These are phyloP conservation scores for Eurosta solidaginis DNA, from an alignment of 1,140 invertebrate genomes.

Conservation along the genomic window DNA sequence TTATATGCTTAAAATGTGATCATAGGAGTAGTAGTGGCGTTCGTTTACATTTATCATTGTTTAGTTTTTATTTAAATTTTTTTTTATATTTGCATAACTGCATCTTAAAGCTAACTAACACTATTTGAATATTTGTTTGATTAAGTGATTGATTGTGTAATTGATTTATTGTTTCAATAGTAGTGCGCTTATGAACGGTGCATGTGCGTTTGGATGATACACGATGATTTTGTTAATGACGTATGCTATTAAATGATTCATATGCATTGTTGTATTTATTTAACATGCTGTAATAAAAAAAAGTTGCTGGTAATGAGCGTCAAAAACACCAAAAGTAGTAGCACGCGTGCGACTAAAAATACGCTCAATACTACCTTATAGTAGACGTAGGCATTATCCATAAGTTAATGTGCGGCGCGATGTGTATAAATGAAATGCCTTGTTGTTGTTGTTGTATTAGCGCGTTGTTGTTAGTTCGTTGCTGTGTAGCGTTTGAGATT, in stretches of 20 bases:
- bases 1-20: too few relatives aligned
- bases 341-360: not conserved
- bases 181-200: not conserved
- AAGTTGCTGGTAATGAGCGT: too few relatives aligned
- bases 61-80: too few relatives aligned
- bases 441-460: not conserved
- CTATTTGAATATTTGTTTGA: not conserved
- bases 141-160: not conserved
- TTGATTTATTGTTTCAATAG: not conserved
- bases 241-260: not conserved
- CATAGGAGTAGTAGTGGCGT: too few relatives aligned
- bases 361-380: conserved; percentile 53
- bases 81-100: too few relatives aligned
- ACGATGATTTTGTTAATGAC: not conserved
- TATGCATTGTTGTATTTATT: not conserved
- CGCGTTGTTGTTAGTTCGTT: not conserved
- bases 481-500: too few relatives aligned
- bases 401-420: conserved; percentile 47
- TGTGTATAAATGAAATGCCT: conserved; percentile 1
- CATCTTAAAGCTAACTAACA: too few relatives aligned
- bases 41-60: too few relatives aligned
- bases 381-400: conserved; percentile 60
- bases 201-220: not conserved
- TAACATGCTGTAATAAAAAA: not conserved
- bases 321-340: too few relatives aligned